Base-by-base conservation (phyloP, 2,888 invertebrate species). In the Heteropelma amictum region DNA sequence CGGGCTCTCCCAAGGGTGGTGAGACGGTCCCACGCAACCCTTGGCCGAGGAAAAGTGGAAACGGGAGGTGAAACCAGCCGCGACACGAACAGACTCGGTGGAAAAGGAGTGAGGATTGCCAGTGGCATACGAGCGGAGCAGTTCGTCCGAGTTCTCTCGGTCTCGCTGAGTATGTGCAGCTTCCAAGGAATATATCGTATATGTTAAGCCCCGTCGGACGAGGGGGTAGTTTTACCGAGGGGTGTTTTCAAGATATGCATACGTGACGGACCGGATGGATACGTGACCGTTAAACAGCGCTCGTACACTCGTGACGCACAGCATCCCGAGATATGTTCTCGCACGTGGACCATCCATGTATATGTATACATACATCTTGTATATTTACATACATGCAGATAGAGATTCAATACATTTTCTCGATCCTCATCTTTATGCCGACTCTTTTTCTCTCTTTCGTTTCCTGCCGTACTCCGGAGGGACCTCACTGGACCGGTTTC, bases 221-320 rank as follows among this genome's bases (percentile, higher is more conserved):
- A 60, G 72, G 76, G 77, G 77, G 75, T 77, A 75, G 71, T 77
- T 79, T 77, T 65, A 69, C 70, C 69, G 65, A 71, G 74, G 83
- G 82, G 81, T 82, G 85, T 87, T 68, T 87, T 86, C 87, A 89
- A 88, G 88, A 89, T 89, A 89, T 89, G 88, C 89, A 89, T 89
- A 89, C 89, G 89, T 89, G 89, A 89, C 89, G 84, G 88, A 87
- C 85, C n/a, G n/a, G n/a, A 79, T 80, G 80, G 58, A 73, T 72
- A 83, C 82, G 83, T 82, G 82, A 82, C 82, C 77, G 79, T 81
- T 82, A 76, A 76, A 72, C 76, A 60, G 65, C 68, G 30, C 40
- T 38, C 61, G 58, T 60, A 63, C n/a, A n/a, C 47, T 70, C 61
- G 26, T 58, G 42, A 65, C 63, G 60, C 45, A 47, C 19, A n/a